phyloP scores from a whole-genome alignment of 2,797 vertebrate species.

The Pseudochaenichthys georgianus region DNA sequence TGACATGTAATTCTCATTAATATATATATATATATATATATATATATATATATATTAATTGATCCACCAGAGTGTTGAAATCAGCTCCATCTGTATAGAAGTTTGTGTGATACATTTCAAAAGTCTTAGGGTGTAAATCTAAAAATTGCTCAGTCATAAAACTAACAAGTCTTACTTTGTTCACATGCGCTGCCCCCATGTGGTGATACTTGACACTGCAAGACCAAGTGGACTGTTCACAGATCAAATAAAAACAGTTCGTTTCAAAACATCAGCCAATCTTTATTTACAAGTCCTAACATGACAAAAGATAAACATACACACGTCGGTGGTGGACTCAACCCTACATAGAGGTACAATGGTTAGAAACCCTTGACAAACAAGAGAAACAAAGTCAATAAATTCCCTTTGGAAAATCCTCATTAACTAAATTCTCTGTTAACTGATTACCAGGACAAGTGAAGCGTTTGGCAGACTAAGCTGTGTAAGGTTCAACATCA shows the following conservation, averaged over 20 bases:
- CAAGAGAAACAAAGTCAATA: slow-evolving; percentile 24
- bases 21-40: background rate
- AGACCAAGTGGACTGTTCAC: background rate
- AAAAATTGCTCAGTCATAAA: background rate
- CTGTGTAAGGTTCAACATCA: slow-evolving; percentile 14
- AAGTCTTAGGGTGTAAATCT: background rate
- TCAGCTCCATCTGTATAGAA: background rate
- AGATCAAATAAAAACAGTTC: background rate
- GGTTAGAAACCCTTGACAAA: slow-evolving; percentile 15
- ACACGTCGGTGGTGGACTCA: slow-evolving; percentile 25
- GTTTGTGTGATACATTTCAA: background rate
- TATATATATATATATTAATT: background rate
- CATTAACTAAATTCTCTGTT: background rate
- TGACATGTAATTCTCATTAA: background rate
- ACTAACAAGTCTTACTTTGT: background rate
- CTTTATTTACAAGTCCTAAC: slow-evolving; percentile 80
- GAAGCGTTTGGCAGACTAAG: slow-evolving; percentile 23
- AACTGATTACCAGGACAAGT: background rate
- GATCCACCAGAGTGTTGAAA: background rate
- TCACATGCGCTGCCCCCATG: slow-evolving; percentile 41
- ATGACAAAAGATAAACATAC: slow-evolving; percentile 56
- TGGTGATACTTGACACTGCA: slow-evolving; percentile 34
- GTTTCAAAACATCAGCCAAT: slow-evolving; percentile 74
- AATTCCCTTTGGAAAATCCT: background rate
- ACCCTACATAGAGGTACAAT: slow-evolving; percentile 16